A percentile compares a stretch with the other conserved stretches of the same genome.
Evolutionary conservation across 2,113 vertebrate genomes (phyloP).

Genomic region (Petaurus breviceps): DNA sequence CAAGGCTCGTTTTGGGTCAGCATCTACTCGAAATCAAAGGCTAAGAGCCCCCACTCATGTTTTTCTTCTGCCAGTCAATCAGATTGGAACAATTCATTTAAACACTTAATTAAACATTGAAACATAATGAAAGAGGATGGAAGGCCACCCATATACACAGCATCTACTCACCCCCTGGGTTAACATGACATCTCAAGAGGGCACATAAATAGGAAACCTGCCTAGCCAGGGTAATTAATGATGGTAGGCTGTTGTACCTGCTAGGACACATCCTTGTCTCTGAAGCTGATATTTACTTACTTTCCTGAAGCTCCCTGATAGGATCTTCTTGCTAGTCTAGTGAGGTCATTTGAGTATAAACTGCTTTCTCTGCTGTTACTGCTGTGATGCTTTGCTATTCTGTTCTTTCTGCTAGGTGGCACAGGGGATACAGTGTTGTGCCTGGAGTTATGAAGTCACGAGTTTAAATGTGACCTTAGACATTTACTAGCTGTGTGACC

Average conservation of each 20-base stretch:
- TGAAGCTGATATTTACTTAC: too few species aligned
- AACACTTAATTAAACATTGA: neutral
- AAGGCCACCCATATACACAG: neutral
- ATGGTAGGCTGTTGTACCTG: neutral
- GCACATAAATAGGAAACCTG: neutral
- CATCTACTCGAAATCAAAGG: neutral
- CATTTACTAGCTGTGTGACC: conserved; percentile 15
- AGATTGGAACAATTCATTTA: neutral
- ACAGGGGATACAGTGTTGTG: neutral
- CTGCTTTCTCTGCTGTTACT: neutral
- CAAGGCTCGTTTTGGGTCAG: neutral
- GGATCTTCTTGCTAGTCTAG: neutral
- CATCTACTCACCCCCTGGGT: neutral
- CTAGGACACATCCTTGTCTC: neutral
- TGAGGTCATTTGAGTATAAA: neutral
- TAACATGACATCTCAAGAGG: neutral
- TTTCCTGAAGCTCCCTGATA: neutral
- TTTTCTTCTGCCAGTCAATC: neutral
- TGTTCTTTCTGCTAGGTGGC: neutral
- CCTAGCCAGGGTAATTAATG: neutral
- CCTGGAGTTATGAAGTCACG: neutral
- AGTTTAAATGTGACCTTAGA: neutral
- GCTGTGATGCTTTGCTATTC: neutral
- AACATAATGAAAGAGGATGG: neutral
- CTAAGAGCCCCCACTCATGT: neutral